phyloP scores from a whole-genome alignment of 2,888 invertebrate genomes.

The Orthonychiurus folsomi region DNA sequence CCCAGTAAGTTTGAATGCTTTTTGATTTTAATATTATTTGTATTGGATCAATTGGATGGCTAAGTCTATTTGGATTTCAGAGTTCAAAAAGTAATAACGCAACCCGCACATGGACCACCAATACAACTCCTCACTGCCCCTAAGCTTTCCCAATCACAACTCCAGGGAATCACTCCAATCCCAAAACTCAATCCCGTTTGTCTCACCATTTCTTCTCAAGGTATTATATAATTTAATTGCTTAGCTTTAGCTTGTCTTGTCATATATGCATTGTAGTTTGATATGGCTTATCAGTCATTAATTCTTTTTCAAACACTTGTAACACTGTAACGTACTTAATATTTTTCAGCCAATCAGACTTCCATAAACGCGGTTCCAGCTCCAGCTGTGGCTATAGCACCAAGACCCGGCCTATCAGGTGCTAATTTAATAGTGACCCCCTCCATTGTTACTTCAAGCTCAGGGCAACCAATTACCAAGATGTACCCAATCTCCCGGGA shows the following conservation, averaged over 20 bases:
- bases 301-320: too few species aligned
- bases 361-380: not conserved
- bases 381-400: slow-evolving; percentile 36
- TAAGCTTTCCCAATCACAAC: slow-evolving; percentile 29
- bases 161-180: slow-evolving; percentile 34
- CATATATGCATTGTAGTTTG: not conserved
- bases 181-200: slow-evolving; percentile 33
- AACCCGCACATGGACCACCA: slow-evolving; percentile 42
- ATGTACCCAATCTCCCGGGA: slow-evolving; percentile 37
- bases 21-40: slow-evolving; percentile 2
- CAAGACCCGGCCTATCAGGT: slow-evolving; percentile 23
- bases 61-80: slow-evolving; percentile 16
- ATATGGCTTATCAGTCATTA: not conserved
- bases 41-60: not conserved
- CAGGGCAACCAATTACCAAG: slow-evolving; percentile 32
- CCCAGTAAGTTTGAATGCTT: slow-evolving; percentile 27
- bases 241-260: not conserved
- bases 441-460: slow-evolving; percentile 19
- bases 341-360: not conserved
- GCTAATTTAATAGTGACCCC: slow-evolving; percentile 35
- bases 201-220: slow-evolving; percentile 32
- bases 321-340: not conserved
- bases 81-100: slow-evolving; percentile 41
- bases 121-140: slow-evolving; percentile 38
- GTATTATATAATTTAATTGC: slow-evolving; percentile 11